These are phyloP conservation scores for Desmodus rotundus DNA, from an alignment of 2,113 vertebrate species.

Conservation along the genomic window DNA sequence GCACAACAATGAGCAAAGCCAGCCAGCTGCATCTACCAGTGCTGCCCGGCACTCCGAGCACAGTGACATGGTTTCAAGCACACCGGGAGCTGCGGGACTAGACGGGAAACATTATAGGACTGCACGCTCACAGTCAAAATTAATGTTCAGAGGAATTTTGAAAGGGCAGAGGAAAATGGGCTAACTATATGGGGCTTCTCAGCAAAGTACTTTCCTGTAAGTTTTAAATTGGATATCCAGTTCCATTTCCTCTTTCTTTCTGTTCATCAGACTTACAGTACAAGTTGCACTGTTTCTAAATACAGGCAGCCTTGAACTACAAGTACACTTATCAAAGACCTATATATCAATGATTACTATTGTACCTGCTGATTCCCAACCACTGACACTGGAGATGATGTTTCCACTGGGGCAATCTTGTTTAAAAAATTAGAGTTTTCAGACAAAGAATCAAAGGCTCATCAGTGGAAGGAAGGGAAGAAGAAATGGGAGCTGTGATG, in stretches of 20 bases:
- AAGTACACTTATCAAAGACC: neutral
- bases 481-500: neutral
- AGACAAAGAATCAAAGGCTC: neutral
- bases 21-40: neutral
- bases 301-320: neutral
- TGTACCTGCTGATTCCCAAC: neutral
- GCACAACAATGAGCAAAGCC: neutral
- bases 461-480: neutral
- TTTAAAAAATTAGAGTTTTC: neutral
- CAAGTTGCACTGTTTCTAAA: neutral
- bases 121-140: neutral
- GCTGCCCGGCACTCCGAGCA: neutral
- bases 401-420: neutral
- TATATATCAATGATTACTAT: neutral
- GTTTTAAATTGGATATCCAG: neutral
- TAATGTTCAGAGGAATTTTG: neutral
- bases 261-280: neutral
- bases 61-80: neutral
- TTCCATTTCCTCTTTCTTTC: neutral
- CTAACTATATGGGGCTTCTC: neutral
- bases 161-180: neutral
- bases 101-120: neutral
- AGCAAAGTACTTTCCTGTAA: neutral
- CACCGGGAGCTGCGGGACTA: neutral
- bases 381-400: neutral